Conservation (phyloP, 2,797 vertebrate species). For the Aselliscus stoliczkanus region DNA sequence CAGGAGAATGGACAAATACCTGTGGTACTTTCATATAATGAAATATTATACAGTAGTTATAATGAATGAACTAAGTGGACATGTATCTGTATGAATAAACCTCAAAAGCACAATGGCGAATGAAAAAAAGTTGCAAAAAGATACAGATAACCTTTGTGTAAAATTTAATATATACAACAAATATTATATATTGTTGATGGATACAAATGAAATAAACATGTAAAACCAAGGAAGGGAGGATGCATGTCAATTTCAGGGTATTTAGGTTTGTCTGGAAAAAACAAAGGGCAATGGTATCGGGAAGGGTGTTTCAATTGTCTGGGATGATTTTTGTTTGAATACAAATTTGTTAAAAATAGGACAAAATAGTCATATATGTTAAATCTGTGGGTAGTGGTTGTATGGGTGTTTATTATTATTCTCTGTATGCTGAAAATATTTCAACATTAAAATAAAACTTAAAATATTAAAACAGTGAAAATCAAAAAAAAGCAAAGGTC, state of each 20-base stretch:
- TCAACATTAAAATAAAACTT: slow-evolving; percentile 27
- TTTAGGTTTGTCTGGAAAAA: neutral
- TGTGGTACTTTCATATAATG: neutral
- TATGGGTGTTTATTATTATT: neutral
- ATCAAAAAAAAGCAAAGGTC: neutral
- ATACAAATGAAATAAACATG: slow-evolving; percentile 14
- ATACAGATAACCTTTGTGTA: neutral
- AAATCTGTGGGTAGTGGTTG: neutral
- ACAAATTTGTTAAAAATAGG: neutral
- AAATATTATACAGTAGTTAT: neutral
- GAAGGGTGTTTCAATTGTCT: neutral
- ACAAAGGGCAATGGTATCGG: neutral
- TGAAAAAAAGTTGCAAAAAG: neutral
- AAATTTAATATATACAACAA: neutral
- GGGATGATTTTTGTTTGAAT: neutral
- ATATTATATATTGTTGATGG: neutral
- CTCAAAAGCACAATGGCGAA: neutral
- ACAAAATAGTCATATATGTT: neutral
- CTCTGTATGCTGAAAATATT: neutral
- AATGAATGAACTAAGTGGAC: neutral
- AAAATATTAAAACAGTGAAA: neutral
- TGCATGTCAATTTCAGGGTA: neutral
- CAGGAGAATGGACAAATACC: neutral
- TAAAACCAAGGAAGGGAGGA: neutral
- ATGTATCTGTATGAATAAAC: neutral